A percentile compares a stretch with the other conserved stretches of the same genome.
Conservation (phyloP, 1,140 invertebrate genomes). For the Odontomachus brunneus region DNA sequence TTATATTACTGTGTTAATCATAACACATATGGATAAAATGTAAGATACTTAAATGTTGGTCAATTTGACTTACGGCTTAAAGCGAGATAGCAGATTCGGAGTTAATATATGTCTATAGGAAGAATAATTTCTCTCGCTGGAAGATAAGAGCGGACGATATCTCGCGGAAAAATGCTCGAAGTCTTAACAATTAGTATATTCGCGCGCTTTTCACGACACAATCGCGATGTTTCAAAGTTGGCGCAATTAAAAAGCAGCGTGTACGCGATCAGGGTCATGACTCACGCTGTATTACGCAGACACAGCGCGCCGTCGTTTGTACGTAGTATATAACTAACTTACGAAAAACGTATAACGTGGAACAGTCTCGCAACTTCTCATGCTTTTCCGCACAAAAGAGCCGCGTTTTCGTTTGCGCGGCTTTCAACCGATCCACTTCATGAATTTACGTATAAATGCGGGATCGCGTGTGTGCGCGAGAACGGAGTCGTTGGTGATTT, state of each 20-base stretch:
- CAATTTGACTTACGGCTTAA: no score
- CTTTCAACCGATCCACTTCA: background rate
- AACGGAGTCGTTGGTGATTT: slow-evolving; percentile 3
- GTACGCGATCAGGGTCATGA: background rate
- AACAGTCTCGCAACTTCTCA: background rate
- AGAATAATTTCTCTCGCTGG: background rate
- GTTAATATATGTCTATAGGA: background rate
- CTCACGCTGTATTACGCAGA: background rate
- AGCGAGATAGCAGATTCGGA: no score
- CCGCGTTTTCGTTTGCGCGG: slow-evolving; percentile 19
- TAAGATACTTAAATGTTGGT: no score
- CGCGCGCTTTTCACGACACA: background rate
- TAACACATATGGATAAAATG: no score
- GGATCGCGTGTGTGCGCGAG: background rate
- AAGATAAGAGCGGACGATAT: background rate
- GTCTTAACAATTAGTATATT: background rate
- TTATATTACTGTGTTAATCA: no score
- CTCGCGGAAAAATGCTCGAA: background rate
- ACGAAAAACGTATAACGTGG: slow-evolving; percentile 16
- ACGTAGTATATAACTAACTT: slow-evolving; percentile 12
- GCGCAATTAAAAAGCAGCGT: slow-evolving; percentile 29
- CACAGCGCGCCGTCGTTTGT: background rate
- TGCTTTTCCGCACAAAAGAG: slow-evolving; percentile 4
- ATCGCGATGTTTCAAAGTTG: slow-evolving; percentile 13
- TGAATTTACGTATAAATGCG: slow-evolving; percentile 57